Evolutionary conservation across 2,888 invertebrate species (phyloP).

Genomic region (Julus scandinavius): DNA sequence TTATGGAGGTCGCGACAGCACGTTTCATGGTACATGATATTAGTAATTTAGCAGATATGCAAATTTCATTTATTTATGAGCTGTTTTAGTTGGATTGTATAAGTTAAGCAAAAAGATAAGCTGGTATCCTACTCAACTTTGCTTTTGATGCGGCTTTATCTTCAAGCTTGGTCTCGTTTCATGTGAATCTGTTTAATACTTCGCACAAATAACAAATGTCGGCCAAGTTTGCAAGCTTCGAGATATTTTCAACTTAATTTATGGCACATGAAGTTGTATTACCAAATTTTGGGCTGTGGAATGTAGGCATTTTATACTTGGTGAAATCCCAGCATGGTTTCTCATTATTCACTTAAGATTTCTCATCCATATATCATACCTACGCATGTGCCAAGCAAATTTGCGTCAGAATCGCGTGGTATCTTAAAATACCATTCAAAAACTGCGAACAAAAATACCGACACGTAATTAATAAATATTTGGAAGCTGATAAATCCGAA

Average conservation of each 20-base stretch:
- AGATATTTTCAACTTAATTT: background rate
- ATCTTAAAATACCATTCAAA: background rate
- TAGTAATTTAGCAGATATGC: background rate
- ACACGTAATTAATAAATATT: constrained; percentile 15
- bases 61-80: background rate
- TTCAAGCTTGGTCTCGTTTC: background rate
- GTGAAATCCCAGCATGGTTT: background rate
- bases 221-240: background rate
- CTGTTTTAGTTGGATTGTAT: background rate
- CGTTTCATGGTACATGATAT: background rate
- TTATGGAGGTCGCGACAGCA: background rate
- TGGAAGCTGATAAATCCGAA: constrained; percentile 36
- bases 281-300: background rate
- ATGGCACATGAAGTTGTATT: background rate
- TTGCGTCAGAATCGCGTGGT: constrained; percentile 5
- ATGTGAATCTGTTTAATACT: background rate
- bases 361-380: constrained; percentile 8
- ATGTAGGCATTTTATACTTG: background rate
- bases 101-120: background rate
- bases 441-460: background rate
- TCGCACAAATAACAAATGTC: too few relatives aligned
- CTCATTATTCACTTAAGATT: constrained; percentile 28
- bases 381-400: background rate
- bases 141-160: background rate
- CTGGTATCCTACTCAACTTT: background rate